Conservation (phyloP, 1,140 invertebrate genomes). For the Globodera rostochiensis region DNA sequence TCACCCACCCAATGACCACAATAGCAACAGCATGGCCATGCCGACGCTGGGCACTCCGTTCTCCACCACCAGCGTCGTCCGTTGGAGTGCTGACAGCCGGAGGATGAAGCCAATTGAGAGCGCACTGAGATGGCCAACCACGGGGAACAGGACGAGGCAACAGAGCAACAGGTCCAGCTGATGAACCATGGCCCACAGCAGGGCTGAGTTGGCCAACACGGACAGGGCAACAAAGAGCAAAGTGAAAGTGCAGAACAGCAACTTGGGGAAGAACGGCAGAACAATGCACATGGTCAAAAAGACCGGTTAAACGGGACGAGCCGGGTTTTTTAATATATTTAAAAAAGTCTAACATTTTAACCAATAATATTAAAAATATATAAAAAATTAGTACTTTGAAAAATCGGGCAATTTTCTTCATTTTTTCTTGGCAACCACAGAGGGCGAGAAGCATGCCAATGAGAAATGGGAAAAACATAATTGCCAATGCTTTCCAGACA, state of each 20-base stretch:
- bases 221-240: background rate
- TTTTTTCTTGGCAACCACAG: background rate
- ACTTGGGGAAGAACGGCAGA: background rate
- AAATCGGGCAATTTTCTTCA: background rate
- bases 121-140: background rate
- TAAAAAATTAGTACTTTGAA: background rate
- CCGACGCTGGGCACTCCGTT: background rate
- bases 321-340: background rate
- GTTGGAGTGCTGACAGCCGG: background rate
- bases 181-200: background rate
- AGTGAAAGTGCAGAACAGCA: background rate
- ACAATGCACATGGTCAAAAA: no score
- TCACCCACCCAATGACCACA: background rate
- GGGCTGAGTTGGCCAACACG: background rate
- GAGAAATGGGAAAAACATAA: slow-evolving; percentile 1
- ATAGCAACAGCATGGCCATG: background rate
- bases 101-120: background rate
- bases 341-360: background rate
- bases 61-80: background rate
- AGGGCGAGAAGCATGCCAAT: background rate
- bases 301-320: background rate
- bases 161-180: background rate
- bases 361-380: background rate
- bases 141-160: background rate
- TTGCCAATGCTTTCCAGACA: background rate